Evolutionary conservation across 2,113 vertebrate species (phyloP).

Genomic region (Ascaphus truei): DNA sequence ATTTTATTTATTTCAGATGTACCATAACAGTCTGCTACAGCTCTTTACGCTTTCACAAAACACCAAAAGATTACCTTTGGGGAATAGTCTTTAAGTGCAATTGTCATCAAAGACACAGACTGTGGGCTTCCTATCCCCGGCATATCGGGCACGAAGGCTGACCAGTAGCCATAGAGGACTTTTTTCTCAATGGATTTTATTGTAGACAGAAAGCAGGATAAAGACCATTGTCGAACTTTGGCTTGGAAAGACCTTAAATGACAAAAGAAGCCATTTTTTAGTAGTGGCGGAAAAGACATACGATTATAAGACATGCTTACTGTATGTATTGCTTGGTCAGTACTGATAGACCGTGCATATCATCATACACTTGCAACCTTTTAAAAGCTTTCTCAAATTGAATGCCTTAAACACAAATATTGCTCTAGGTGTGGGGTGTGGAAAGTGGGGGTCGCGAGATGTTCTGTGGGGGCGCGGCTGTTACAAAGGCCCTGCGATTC

Average conservation of each 20-base stretch:
- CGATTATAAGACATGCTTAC: not conserved
- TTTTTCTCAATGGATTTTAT: constrained; percentile 88
- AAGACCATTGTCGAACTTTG: constrained; percentile 82
- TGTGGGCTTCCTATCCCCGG: constrained; percentile 81
- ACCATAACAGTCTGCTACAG: too few relatives aligned
- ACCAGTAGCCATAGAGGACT: constrained; percentile 93
- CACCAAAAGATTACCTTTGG: too few relatives aligned
- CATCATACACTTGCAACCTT: too few relatives aligned
- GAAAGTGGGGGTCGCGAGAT: too few relatives aligned
- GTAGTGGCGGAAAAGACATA: not conserved
- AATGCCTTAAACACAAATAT: too few relatives aligned
- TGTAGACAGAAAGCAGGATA: constrained; percentile 83
- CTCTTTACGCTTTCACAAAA: too few relatives aligned
- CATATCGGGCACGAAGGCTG: constrained; percentile 87
- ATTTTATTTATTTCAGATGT: too few relatives aligned
- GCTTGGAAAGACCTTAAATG: constrained; percentile 76
- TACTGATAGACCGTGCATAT: not conserved
- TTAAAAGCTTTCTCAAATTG: too few relatives aligned
- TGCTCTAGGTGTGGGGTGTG: too few relatives aligned
- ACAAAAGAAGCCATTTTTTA: constrained; percentile 40
- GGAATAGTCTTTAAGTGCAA: constrained; percentile 90
- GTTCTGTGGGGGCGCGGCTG: too few relatives aligned
- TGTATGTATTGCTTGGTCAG: not conserved
- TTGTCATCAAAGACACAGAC: constrained; percentile 84
- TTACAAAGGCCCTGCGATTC: too few relatives aligned